phyloP scores from a whole-genome alignment of 23 tunicate genomes.

The Ciona savignyi region DNA sequence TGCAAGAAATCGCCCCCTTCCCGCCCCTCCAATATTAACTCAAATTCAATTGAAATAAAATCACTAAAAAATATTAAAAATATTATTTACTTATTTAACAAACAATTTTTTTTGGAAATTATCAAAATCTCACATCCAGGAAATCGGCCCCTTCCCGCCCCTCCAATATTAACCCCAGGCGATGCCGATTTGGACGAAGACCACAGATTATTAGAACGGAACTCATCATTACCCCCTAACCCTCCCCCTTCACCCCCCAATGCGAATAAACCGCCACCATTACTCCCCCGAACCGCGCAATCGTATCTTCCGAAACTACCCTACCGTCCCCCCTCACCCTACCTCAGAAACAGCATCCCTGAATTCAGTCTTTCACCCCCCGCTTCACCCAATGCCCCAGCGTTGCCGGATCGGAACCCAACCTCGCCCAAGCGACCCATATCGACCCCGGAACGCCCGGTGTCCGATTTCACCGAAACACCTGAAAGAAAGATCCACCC shows the following conservation, averaged over 20 bases:
- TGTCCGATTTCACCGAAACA: background rate
- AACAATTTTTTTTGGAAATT: too few relatives aligned
- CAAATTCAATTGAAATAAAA: too few relatives aligned
- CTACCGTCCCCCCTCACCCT: background rate
- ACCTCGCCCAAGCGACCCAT: background rate
- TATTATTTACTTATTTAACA: too few relatives aligned
- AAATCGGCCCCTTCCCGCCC: background rate
- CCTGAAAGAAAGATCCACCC: background rate
- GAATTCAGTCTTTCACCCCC: background rate
- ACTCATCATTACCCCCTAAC: background rate
- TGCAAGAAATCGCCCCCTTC: background rate
- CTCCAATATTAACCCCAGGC: background rate
- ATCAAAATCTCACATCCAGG: too few relatives aligned
- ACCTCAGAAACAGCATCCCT: background rate
- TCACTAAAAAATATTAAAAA: too few relatives aligned
- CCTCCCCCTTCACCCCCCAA: background rate
- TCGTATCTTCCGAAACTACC: background rate
- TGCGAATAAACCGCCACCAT: background rate
- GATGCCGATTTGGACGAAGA: background rate
- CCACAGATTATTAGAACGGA: background rate
- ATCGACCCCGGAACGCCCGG: background rate
- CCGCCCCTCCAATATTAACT: background rate
- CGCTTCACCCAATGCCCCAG: background rate
- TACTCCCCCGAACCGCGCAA: background rate
- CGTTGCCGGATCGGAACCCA: background rate